Evolutionary conservation across 2,113 vertebrate species (phyloP), one percentile per base, ranked within the genome.

Genomic region (Aspiorhynchus laticeps): DNA sequence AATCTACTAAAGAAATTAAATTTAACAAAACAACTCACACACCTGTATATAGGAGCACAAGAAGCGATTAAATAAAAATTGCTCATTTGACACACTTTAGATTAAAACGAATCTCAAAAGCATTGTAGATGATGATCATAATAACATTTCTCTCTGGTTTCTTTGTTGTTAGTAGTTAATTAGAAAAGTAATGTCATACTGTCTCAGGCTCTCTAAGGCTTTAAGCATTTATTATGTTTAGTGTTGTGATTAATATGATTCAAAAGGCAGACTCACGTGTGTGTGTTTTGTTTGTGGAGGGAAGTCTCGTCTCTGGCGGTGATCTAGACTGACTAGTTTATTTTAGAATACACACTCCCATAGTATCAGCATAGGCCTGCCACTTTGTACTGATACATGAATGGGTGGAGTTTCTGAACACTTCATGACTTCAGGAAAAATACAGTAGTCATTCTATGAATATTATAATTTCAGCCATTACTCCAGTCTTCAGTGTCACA

Each of bases 361-460:
- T 51, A 59, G 56, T 24, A 63, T 83, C 36, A 67, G 31, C n/a
- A 59, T 51, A 26, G 61, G 19, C 28, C 38, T 33, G 31, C 31
- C 21, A 38, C 73, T 26, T 56, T 36, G 14, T 14, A 26, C 33
- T 26, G 74, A 84, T 79, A 59, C 79, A 74, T 63, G 11, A 41
- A 12, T 11, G 77, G 88, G 88, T 31, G 83, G 88, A 82, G 88
- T 85, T 69, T 53, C 51, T 69, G n/a, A 67, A 7, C 11, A 67
- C 26, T 26, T 65, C 24, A 12, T 10, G 63, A 21, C 51, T 53
- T 53, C 5, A 19, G 8, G 21, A 59, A 59, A 59, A 59, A 59
- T 59, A n/a, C 56, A 24, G 21, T 59, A 24, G 21, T 9, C 56
- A 59, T 59, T 24, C 53, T 59, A n/a, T n/a, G 21, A 59, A 3